Evolutionary conservation across 2,797 vertebrate genomes (phyloP), one percentile per base, ranked within the genome.

Genomic region (Falco berigora): DNA sequence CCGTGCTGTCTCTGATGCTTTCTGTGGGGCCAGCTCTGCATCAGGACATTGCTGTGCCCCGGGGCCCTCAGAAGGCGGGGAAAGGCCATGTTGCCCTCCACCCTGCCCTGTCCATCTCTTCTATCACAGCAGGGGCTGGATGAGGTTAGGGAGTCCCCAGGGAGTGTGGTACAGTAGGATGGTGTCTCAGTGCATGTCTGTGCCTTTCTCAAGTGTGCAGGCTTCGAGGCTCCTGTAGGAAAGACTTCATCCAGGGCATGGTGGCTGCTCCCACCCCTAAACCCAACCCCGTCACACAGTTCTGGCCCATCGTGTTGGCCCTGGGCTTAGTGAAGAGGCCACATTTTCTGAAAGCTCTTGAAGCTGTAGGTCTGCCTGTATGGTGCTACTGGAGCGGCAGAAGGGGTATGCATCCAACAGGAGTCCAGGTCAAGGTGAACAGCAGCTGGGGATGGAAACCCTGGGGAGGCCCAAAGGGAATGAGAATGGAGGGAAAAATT

Each of bases 221-320:
- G 28, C 63, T 53, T 56, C 0, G 2, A 64, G 55, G 32, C 14
- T 77, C 27, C 32, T 3, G 0, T 34, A 21, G 66, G 44, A 8
- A 23, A 34, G 30, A 23, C 61, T 74, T 55, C 50, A 40, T 24
- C 55, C 38, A 28, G 30, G 38, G 28, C 7, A 21, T 6, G 4
- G 14, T 36, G 66, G 40, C 21, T 15, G 24, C 34, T 82, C 61
- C 77, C 32, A 28, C 6, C 34, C 21, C 56, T 18, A 77, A 49
- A 67, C 52, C 47, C 75, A 71, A 12, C n/a, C 40, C 79, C 1
- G 2, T 4, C 59, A 7, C 0, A 0, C 21, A 42, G 14, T n/a
- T 56, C 66, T 77, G 71, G 9, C 19, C 42, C 36, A 8, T 61
- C 4, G 0, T 10, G 14, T 62, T 63, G 34, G 22, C 15, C 11